phyloP scores from a whole-genome alignment of 2,888 invertebrate genomes.

The Phalera bucephala region DNA sequence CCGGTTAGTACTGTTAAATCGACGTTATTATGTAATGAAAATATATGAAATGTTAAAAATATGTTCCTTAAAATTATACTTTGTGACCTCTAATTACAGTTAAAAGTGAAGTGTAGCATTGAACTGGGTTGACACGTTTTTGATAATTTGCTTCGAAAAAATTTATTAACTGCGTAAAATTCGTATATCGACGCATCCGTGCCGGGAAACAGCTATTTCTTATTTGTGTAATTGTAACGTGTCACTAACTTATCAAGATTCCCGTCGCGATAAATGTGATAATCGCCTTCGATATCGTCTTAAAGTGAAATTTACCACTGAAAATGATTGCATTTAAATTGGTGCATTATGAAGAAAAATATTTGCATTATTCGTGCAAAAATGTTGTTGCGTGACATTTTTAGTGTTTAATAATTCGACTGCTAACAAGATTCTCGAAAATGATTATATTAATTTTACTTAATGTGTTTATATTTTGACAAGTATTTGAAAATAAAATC shows the following conservation, averaged over 20 bases:
- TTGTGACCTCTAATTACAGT: too few species aligned
- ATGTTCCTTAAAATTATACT: too few species aligned
- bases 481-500: too few species aligned
- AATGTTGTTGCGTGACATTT: not conserved
- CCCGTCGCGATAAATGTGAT: constrained; percentile 8
- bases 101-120: too few species aligned
- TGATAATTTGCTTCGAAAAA: too few species aligned
- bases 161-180: constrained; percentile 23
- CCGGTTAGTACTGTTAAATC: constrained; percentile 29
- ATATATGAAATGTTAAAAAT: too few species aligned
- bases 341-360: not conserved
- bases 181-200: constrained; percentile 2
- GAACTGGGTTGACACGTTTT: too few species aligned
- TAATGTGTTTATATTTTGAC: not conserved
- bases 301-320: constrained; percentile 2
- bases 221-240: constrained; percentile 9
- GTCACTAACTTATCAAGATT: constrained; percentile 9
- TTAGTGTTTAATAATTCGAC: not conserved
- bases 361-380: constrained; percentile 1
- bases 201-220: too few species aligned
- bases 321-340: not conserved
- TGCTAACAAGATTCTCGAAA: not conserved
- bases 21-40: too few species aligned
- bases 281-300: constrained; percentile 1
- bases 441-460: not conserved